A percentile compares a stretch with the other conserved stretches of the same genome.
Conservation (phyloP, 2,797 vertebrate genomes). For the Sebastolobus alascanus region DNA sequence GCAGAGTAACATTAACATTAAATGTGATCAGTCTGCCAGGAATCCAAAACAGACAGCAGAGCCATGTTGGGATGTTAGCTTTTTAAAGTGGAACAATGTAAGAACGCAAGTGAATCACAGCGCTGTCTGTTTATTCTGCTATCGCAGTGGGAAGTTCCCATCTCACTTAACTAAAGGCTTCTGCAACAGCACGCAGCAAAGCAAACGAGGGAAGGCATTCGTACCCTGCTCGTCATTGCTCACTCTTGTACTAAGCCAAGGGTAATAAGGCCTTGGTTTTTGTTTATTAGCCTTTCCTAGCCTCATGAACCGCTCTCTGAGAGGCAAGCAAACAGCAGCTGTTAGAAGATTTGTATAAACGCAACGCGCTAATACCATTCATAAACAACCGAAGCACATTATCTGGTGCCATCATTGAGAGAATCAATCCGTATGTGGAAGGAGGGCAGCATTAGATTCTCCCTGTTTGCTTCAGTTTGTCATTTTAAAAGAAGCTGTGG, state of each 20-base stretch:
- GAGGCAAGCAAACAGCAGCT: constrained; percentile 35
- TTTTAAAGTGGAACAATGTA: constrained; percentile 49
- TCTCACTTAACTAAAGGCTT: constrained; percentile 41
- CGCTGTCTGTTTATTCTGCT: constrained; percentile 60
- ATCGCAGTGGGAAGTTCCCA: constrained; percentile 46
- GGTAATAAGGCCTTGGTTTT: constrained; percentile 18
- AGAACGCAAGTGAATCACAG: constrained; percentile 41
- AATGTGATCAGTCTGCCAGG: constrained; percentile 64
- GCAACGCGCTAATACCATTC: neutral
- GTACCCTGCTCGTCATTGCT: neutral
- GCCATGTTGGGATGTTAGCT: constrained; percentile 56
- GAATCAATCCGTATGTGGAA: constrained; percentile 3
- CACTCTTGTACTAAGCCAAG: neutral
- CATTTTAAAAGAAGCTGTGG: constrained; percentile 10
- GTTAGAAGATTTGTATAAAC: constrained; percentile 29
- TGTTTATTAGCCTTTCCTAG: constrained; percentile 29
- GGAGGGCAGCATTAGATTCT: neutral
- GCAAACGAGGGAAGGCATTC: constrained; percentile 9
- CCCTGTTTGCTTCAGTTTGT: constrained; percentile 9
- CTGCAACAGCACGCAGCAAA: constrained; percentile 8
- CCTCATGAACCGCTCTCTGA: neutral
- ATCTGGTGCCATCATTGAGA: neutral
- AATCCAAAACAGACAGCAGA: constrained; percentile 65
- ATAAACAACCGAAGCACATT: neutral
- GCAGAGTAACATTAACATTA: constrained; percentile 60